Evolutionary conservation across 2,113 vertebrate species (phyloP).

Genomic region (Puma concolor): DNA sequence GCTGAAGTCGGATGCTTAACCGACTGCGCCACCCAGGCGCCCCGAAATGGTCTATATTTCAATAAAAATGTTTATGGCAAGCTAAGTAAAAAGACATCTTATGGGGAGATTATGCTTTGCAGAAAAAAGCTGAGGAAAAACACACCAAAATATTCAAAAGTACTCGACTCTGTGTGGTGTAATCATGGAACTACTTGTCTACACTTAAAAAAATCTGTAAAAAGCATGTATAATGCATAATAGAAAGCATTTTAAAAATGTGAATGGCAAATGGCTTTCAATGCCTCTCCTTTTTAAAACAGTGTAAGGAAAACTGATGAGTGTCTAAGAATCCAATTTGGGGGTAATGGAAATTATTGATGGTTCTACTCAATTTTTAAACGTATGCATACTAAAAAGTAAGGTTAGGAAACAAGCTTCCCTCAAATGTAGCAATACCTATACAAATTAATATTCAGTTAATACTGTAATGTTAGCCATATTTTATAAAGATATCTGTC

Average conservation of each 20-base stretch:
- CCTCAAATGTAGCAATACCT: not conserved
- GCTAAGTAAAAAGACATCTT: not conserved
- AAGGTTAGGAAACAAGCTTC: not conserved
- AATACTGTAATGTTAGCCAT: not conserved
- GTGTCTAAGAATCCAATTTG: not conserved
- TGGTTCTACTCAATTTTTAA: not conserved
- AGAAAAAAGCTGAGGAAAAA: not conserved
- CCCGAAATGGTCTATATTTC: not conserved
- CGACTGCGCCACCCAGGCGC: no score
- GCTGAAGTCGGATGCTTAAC: no score
- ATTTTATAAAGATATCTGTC: slow-evolving; percentile 13
- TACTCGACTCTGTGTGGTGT: not conserved
- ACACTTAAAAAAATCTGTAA: not conserved
- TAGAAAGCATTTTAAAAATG: not conserved
- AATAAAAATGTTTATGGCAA: not conserved
- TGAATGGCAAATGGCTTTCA: not conserved
- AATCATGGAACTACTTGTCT: not conserved
- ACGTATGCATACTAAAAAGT: not conserved
- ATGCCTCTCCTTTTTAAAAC: not conserved
- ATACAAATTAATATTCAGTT: not conserved
- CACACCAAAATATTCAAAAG: not conserved
- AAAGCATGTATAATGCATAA: not conserved
- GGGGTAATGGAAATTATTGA: not conserved
- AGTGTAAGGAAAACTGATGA: not conserved
- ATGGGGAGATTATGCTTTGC: not conserved